phyloP scores from a whole-genome alignment of 2,888 invertebrate species.

The Lasioglossum lativentre region DNA sequence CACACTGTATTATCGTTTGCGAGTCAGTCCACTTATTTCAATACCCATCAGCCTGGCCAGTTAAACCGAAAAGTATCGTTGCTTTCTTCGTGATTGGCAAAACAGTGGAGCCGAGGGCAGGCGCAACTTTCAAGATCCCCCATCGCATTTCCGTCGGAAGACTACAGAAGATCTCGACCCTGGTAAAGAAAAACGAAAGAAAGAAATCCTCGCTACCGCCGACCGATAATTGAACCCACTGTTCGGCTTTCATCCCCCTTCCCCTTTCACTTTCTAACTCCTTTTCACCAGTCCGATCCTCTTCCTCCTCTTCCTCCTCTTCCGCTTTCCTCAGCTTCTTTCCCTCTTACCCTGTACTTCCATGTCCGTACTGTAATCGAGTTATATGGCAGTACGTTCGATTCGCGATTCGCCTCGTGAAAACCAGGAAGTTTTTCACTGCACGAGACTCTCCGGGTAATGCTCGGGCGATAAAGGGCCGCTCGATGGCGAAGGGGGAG shows the following conservation, averaged over 20 bases:
- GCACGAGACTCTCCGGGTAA: conserved; percentile 52
- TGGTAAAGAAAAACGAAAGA: conserved; percentile 56
- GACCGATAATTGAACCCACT: conserved; percentile 80
- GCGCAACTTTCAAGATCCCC: conserved; percentile 53
- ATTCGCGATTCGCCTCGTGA: conserved; percentile 75
- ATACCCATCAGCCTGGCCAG: not conserved
- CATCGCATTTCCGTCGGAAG: conserved; percentile 48
- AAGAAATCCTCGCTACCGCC: conserved; percentile 59
- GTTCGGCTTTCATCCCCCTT: conserved; percentile 63
- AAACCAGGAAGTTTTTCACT: conserved; percentile 73
- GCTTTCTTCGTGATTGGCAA: conserved; percentile 32
- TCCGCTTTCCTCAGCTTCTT: conserved; percentile 7
- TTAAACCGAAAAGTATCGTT: conserved; percentile 8
- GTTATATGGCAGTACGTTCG: conserved; percentile 75
- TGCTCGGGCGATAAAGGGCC: conserved; percentile 60
- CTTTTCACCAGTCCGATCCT: conserved; percentile 28
- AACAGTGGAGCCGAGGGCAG: conserved; percentile 36
- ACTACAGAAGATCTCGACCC: conserved; percentile 19
- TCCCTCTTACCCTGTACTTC: conserved; percentile 28
- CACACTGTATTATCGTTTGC: not conserved
- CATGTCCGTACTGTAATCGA: conserved; percentile 71
- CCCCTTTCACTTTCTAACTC: conserved; percentile 34
- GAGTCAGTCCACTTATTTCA: not conserved
- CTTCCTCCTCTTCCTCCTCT: conserved; percentile 8
- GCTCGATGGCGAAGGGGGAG: not conserved